Evolutionary conservation across 2,888 invertebrate genomes (phyloP).

Genomic region (Empis stercorea): DNA sequence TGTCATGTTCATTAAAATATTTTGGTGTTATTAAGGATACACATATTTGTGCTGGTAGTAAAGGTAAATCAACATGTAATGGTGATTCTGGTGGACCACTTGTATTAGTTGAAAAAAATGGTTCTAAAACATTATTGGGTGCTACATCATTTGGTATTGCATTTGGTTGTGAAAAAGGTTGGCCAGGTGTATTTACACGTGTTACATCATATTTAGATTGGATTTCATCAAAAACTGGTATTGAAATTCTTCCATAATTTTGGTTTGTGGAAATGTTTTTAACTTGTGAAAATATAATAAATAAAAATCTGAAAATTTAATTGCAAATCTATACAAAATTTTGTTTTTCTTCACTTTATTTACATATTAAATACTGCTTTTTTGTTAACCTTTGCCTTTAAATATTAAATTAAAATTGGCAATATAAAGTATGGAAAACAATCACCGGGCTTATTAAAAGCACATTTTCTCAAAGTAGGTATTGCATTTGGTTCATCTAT

Average conservation of each 20-base stretch:
- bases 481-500: too few relatives aligned
- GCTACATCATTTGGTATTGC: constrained; percentile 24
- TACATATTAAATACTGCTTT: too few relatives aligned
- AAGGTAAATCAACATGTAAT: constrained; percentile 22
- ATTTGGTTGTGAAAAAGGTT: constrained; percentile 22
- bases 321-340: too few relatives aligned
- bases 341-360: too few relatives aligned
- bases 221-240: constrained; percentile 14
- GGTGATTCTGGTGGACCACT: constrained; percentile 32
- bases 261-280: too few relatives aligned
- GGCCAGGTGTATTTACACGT: constrained; percentile 25
- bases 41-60: constrained; percentile 18
- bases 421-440: too few relatives aligned
- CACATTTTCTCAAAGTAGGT: too few relatives aligned
- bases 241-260: neutral
- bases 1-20: constrained; percentile 3
- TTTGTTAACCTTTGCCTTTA: too few relatives aligned
- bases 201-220: constrained; percentile 20
- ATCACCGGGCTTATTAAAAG: too few relatives aligned
- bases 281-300: too few relatives aligned
- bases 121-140: constrained; percentile 19
- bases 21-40: constrained; percentile 13
- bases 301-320: too few relatives aligned
- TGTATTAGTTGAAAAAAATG: constrained; percentile 8
- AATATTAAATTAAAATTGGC: too few relatives aligned